These are phyloP conservation scores for Schlechtendalia chinensis DNA, from an alignment of 1,140 invertebrate species.

Conservation along the genomic window DNA sequence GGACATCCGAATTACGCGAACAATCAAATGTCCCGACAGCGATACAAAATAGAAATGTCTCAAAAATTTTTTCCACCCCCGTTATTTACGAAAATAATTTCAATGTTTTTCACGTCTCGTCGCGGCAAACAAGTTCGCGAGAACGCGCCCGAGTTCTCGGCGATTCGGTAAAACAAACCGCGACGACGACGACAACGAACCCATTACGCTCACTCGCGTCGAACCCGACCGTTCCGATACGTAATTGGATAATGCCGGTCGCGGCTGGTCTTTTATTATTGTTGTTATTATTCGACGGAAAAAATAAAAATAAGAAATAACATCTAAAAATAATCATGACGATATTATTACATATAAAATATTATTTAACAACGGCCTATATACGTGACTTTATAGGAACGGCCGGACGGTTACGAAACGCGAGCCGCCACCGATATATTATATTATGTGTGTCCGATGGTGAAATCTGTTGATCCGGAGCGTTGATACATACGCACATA, in stretches of 20 bases:
- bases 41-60: no score
- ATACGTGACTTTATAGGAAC: slow-evolving; percentile 39
- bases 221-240: not conserved
- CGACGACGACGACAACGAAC: no score
- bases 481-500: not conserved
- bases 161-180: no score
- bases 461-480: slow-evolving; percentile 25
- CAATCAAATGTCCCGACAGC: no score
- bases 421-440: not conserved
- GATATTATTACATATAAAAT: not conserved
- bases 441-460: not conserved
- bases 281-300: not conserved
- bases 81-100: no score
- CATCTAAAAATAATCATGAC: slow-evolving; percentile 16
- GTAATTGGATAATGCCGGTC: slow-evolving; percentile 34
- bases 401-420: slow-evolving; percentile 21
- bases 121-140: no score
- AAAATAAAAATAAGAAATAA: slow-evolving; percentile 19
- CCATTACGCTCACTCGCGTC: no score
- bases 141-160: no score
- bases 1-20: no score
- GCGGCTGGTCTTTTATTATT: not conserved
- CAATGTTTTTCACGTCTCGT: no score
- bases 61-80: no score
- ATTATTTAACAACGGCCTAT: slow-evolving; percentile 38